Base-by-base conservation (phyloP, 23 tunicate species). In the Ciona savignyi region DNA sequence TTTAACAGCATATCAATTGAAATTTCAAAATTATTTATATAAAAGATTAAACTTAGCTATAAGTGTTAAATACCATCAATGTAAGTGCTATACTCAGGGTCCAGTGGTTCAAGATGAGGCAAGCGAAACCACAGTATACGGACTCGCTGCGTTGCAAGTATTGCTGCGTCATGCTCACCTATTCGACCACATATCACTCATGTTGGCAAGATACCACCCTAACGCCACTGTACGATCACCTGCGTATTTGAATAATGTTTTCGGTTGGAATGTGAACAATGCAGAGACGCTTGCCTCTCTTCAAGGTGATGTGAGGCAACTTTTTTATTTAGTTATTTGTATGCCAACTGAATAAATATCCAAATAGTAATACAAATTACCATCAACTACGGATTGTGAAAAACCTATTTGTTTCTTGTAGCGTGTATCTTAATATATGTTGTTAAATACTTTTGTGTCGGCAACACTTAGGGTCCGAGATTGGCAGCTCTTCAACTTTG, bases 51-150 rank as follows among this genome's bases (percentile, higher is more conserved):
- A n/a, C n/a, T n/a, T n/a, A n/a, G n/a, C n/a, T n/a, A n/a, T n/a
- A n/a, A n/a, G n/a, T n/a, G n/a, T n/a, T n/a, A n/a, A n/a, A n/a
- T n/a, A n/a, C n/a, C n/a, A n/a, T n/a, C n/a, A n/a, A n/a, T n/a
- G n/a, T n/a, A n/a, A n/a, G n/a, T n/a, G n/a, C 69, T 25, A 9
- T 23, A 32, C 23, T 11, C 75, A 81, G 85, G 86, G 94, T 30
- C 94, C 94, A 21, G 78, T 80, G 1, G 86, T 87, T 9, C 71
- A 72, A 42, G 84, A 88, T 22, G 87, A 82, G 30, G 76, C 48
- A 51, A 63, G 64, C 21, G 80, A 74, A 11, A 64, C 75, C n/a
- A 73, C 88, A 2, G 32, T 75, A 4, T 71, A 34, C 42, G 96
- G 96, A 23, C 51, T 82, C 21, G 76, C 83, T 0, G 96, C 96